phyloP scores from a whole-genome alignment of 2,113 vertebrate genomes.

The Rhinopithecus roxellana region DNA sequence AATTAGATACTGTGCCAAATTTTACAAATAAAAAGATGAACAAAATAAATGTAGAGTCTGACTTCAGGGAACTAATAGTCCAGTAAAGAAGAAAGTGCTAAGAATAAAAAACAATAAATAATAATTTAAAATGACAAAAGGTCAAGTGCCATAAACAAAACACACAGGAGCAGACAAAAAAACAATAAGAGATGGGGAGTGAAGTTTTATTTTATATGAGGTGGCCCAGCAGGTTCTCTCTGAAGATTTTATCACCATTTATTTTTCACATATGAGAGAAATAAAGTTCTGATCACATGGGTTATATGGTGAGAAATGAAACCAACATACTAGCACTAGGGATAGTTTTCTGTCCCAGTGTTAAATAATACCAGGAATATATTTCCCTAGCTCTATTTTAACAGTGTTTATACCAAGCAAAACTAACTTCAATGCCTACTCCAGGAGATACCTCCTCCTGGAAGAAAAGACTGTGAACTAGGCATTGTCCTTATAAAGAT shows the following conservation, averaged over 20 bases:
- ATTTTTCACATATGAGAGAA: neutral
- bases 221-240: neutral
- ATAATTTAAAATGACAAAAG: neutral
- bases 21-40: neutral
- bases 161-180: neutral
- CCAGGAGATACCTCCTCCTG: neutral
- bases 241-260: neutral
- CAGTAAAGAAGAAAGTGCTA: neutral
- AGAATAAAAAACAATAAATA: neutral
- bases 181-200: neutral
- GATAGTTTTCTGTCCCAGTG: neutral
- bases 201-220: neutral
- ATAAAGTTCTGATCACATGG: neutral
- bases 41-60: neutral
- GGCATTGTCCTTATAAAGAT: neutral
- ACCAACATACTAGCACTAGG: neutral
- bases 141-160: neutral
- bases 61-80: neutral
- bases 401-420: neutral
- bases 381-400: neutral
- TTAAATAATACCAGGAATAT: neutral
- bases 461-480: neutral
- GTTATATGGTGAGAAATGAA: neutral
- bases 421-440: neutral
- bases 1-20: neutral